These are phyloP conservation scores for Pollimyrus isidori DNA, from an alignment of 2,113 vertebrate species.

Conservation along the genomic window DNA sequence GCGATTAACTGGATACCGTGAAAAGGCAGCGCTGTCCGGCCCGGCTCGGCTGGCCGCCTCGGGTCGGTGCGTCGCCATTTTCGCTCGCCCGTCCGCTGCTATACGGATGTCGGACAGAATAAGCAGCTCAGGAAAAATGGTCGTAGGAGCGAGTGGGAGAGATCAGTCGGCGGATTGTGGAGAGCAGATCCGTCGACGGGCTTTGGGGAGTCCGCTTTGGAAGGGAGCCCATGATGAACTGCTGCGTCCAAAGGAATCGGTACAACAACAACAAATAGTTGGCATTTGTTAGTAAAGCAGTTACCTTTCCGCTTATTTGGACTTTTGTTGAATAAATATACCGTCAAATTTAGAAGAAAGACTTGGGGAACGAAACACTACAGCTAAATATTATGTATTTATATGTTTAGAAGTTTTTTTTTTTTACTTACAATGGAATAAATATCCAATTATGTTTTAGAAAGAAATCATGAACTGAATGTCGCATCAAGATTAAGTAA, in stretches of 20 bases:
- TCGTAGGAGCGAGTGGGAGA: not conserved
- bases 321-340: not conserved
- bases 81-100: constrained; percentile 5
- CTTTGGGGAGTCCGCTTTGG: not conserved
- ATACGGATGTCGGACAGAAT: not conserved
- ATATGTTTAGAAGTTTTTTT: not conserved
- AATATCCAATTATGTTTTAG: not conserved
- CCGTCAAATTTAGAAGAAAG: not conserved
- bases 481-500: not conserved
- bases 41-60: not conserved
- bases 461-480: not conserved
- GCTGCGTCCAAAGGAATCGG: not conserved
- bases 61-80: constrained; percentile 16
- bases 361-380: not conserved
- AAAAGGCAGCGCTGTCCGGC: not conserved
- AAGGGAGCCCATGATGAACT: not conserved
- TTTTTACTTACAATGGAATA: not conserved
- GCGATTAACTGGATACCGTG: not conserved
- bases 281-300: not conserved
- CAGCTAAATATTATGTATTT: not conserved
- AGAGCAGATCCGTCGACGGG: not conserved
- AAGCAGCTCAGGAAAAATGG: constrained; percentile 9
- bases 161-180: not conserved
- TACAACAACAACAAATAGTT: not conserved
- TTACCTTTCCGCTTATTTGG: not conserved